These are phyloP conservation scores for Cheirogaleus medius DNA, from an alignment of 2,113 vertebrate species.

Conservation along the genomic window DNA sequence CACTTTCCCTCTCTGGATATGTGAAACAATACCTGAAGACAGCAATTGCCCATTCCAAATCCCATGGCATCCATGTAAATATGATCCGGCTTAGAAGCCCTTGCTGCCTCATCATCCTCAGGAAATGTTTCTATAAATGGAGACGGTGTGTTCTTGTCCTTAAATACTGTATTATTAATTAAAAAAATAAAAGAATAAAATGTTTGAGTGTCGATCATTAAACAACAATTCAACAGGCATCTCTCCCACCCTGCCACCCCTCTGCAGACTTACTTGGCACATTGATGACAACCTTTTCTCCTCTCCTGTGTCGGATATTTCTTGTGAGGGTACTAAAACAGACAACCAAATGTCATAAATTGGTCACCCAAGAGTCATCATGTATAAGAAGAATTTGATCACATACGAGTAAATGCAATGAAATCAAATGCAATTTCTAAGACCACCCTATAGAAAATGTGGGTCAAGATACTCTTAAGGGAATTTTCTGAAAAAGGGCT, in stretches of 20 bases:
- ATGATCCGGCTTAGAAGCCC: slow-evolving; percentile 91
- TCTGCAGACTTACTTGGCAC: slow-evolving; percentile 92
- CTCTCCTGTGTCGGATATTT: slow-evolving; percentile 96
- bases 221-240: not conserved
- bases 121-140: slow-evolving; percentile 94
- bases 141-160: slow-evolving; percentile 92
- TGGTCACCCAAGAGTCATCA: not conserved
- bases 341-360: not conserved
- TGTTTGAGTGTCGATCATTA: not conserved
- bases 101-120: slow-evolving; percentile 91
- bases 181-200: not conserved
- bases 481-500: not conserved
- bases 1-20: not conserved
- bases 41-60: slow-evolving; percentile 99
- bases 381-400: not conserved
- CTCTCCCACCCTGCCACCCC: accelerated
- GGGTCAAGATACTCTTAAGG: not conserved
- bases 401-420: not conserved
- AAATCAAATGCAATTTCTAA: not conserved
- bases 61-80: slow-evolving; percentile 99
- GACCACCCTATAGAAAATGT: not conserved
- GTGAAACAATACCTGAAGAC: slow-evolving; percentile 91
- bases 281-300: slow-evolving; percentile 97
- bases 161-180: slow-evolving; percentile 90
- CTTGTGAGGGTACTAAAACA: slow-evolving; percentile 93